Percentiles rank a stretch among this genome's conserved stretches.
phyloP scores from a whole-genome alignment of 2,113 vertebrate genomes.

The Picathartes gymnocephalus region DNA sequence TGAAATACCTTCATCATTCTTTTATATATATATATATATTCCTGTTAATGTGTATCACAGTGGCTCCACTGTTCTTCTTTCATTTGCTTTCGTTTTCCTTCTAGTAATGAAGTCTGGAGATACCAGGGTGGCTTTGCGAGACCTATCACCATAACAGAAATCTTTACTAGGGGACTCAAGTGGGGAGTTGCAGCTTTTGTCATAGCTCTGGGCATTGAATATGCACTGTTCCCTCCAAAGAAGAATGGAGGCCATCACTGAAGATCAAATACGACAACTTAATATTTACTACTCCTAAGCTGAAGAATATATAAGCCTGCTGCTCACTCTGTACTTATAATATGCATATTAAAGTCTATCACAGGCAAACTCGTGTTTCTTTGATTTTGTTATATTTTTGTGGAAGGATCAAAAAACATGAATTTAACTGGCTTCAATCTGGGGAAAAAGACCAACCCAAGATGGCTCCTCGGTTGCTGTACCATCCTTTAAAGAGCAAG shows the following conservation, averaged over 20 bases:
- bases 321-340: background rate
- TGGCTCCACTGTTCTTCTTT: background rate
- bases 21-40: background rate
- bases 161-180: constrained; percentile 84
- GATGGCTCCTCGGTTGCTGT: background rate
- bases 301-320: background rate
- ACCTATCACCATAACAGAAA: constrained; percentile 72
- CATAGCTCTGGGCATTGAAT: constrained; percentile 86
- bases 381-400: background rate
- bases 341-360: constrained; percentile 47
- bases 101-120: constrained; percentile 94
- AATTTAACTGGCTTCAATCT: background rate
- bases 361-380: background rate
- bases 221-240: constrained; percentile 82
- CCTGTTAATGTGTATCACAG: background rate
- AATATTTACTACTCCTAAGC: background rate
- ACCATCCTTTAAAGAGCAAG: background rate
- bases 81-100: constrained; percentile 22
- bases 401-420: background rate
- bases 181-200: constrained; percentile 91
- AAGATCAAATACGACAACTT: constrained; percentile 27
- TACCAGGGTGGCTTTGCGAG: constrained; percentile 80
- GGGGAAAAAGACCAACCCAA: too few relatives aligned
- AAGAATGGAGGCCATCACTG: constrained; percentile 79
- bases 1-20: background rate